A percentile compares a stretch with the other conserved stretches of the same genome.
These are phyloP conservation scores for Barypeithes pellucidus DNA, from an alignment of 2,888 invertebrate genomes.

Conservation along the genomic window DNA sequence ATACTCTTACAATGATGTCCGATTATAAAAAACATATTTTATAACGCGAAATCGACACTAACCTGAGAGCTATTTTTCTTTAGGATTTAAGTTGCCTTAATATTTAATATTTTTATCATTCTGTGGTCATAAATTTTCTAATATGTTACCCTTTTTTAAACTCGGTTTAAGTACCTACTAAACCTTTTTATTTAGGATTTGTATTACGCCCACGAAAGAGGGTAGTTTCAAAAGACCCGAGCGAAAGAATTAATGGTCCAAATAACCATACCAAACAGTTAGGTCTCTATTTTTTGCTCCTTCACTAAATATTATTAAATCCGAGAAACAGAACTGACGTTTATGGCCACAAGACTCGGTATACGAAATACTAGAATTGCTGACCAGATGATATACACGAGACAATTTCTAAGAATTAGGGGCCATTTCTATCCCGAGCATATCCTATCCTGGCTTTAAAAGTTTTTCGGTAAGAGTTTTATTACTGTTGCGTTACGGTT, in stretches of 20 bases:
- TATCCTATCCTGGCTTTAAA: conserved; percentile 41
- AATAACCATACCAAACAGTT: conserved; percentile 48
- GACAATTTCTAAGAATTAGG: conserved; percentile 52
- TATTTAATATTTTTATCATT: conserved; percentile 16
- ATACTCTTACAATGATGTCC: too few species aligned
- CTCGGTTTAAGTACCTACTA: conserved; percentile 41
- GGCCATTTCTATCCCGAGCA: conserved; percentile 43
- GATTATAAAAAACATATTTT: too few species aligned
- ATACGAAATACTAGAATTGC: conserved; percentile 47
- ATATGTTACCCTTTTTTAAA: conserved; percentile 28
- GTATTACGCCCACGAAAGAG: conserved; percentile 36
- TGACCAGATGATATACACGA: conserved; percentile 47
- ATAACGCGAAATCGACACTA: too few species aligned
- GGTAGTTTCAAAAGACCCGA: conserved; percentile 39
- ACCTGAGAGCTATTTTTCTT: too few species aligned
- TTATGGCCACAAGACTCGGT: conserved; percentile 42
- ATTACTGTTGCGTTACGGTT: conserved; percentile 32
- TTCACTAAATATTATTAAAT: conserved; percentile 50
- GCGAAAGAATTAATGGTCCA: conserved; percentile 48
- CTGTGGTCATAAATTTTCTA: conserved; percentile 10
- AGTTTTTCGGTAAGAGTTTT: conserved; percentile 43
- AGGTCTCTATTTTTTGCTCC: conserved; percentile 45
- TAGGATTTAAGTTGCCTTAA: neutral
- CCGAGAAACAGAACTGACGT: conserved; percentile 48
- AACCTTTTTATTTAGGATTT: conserved; percentile 41